Conservation (phyloP, 2,888 invertebrate genomes). For the Epinotia bilunana region DNA sequence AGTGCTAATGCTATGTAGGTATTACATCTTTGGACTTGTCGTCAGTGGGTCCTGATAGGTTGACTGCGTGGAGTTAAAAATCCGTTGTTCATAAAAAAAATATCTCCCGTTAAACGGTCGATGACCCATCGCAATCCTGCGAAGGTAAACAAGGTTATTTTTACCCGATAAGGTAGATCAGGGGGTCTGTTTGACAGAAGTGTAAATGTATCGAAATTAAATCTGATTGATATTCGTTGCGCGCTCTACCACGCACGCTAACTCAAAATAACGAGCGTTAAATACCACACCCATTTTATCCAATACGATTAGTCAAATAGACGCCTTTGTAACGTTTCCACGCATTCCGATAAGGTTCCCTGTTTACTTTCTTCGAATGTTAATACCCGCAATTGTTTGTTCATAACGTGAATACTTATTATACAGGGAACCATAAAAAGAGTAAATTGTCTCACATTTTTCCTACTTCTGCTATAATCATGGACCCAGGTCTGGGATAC, state of each 20-base stretch:
- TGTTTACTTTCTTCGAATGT: too few species aligned
- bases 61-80: too few species aligned
- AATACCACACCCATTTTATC: neutral
- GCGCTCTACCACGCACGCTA: neutral
- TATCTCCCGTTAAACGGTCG: neutral
- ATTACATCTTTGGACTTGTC: too few species aligned
- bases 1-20: too few species aligned
- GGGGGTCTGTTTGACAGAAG: neutral
- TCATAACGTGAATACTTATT: neutral
- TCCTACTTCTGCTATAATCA: too few species aligned
- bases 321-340: neutral
- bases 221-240: neutral
- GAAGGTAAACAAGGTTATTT: neutral
- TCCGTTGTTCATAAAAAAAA: too few species aligned
- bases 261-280: neutral
- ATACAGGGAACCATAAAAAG: neutral
- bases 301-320: neutral
- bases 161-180: conserved; percentile 1
- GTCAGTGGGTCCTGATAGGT: too few species aligned
- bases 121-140: neutral
- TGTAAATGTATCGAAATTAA: neutral
- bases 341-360: neutral
- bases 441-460: too few species aligned
- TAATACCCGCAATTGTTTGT: neutral
- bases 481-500: too few species aligned